Percentiles rank a stretch among this genome's conserved stretches.
Conservation (phyloP, 2,113 vertebrate species). For the Scopus umbretta region DNA sequence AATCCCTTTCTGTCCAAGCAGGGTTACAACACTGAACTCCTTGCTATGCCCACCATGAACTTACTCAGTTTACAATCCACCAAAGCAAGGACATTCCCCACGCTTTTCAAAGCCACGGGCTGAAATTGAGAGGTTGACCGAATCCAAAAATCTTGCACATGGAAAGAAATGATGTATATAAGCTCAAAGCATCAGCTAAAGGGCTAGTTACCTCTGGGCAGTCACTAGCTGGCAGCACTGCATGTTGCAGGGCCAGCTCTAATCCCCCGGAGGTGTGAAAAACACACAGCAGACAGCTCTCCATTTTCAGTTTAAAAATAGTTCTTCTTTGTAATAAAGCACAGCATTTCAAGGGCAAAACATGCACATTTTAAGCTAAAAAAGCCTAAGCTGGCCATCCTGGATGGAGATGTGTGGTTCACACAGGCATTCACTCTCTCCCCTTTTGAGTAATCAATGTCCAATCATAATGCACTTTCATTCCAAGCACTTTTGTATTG, state of each 20-base stretch:
- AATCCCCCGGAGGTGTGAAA: background rate
- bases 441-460: conserved; percentile 24
- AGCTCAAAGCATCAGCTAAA: background rate
- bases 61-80: background rate
- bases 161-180: background rate
- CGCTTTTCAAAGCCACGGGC: background rate
- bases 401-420: conserved; percentile 17
- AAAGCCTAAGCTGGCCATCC: background rate
- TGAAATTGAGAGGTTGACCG: background rate
- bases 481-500: conserved; percentile 8
- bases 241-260: background rate
- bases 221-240: background rate
- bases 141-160: background rate
- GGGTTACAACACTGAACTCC: background rate
- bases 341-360: background rate
- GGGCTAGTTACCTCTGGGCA: background rate
- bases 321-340: background rate
- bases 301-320: conserved; percentile 7
- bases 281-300: background rate
- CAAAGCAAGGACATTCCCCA: background rate
- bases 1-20: rapidly evolving
- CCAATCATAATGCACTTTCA: conserved; percentile 22
- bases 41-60: background rate
- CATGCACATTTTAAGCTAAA: background rate
- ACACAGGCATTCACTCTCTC: background rate